A percentile compares a stretch with the other conserved stretches of the same genome.
Conservation (phyloP, 2,888 invertebrate species). For the Drymonia ruficornis region DNA sequence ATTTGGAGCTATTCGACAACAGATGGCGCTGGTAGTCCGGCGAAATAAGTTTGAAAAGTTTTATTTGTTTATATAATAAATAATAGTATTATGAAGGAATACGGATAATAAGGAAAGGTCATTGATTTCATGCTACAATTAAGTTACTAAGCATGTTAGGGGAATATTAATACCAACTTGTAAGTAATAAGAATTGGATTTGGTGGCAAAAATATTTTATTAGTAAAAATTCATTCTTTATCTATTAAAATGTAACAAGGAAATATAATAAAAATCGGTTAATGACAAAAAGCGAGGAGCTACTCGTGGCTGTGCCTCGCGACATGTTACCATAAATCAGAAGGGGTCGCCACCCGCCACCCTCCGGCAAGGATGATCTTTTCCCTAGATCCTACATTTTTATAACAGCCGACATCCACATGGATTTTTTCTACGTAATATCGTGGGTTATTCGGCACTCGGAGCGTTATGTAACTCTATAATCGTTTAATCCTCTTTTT, state of each 20-base stretch:
- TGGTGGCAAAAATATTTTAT: no score
- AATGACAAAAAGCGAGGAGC: conserved; percentile 79
- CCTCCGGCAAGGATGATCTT: conserved; percentile 77
- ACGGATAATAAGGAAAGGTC: no score
- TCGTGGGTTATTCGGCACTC: conserved; percentile 15
- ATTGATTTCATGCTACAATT: no score
- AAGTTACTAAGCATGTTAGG: no score
- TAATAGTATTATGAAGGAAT: no score
- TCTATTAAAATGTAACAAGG: conserved; percentile 13
- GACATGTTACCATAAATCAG: conserved; percentile 84
- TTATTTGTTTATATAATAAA: no score
- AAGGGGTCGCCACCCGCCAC: conserved; percentile 65
- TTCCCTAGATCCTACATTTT: conserved; percentile 82
- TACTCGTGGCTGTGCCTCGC: conserved; percentile 68
- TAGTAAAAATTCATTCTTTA: not conserved
- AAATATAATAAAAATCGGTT: conserved; percentile 78
- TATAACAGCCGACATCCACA: conserved; percentile 75
- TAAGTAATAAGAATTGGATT: no score
- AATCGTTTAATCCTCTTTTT: not conserved
- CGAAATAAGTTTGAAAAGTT: no score
- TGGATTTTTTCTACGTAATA: conserved; percentile 49
- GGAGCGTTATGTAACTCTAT: conserved; percentile 10
- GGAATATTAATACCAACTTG: no score
- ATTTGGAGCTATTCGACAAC: conserved; percentile 30
- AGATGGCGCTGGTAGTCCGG: conserved; percentile 41